Percentiles rank a stretch among this genome's conserved stretches.
Conservation (phyloP, 1,140 invertebrate species). For the Brachionus rotundiformis region DNA sequence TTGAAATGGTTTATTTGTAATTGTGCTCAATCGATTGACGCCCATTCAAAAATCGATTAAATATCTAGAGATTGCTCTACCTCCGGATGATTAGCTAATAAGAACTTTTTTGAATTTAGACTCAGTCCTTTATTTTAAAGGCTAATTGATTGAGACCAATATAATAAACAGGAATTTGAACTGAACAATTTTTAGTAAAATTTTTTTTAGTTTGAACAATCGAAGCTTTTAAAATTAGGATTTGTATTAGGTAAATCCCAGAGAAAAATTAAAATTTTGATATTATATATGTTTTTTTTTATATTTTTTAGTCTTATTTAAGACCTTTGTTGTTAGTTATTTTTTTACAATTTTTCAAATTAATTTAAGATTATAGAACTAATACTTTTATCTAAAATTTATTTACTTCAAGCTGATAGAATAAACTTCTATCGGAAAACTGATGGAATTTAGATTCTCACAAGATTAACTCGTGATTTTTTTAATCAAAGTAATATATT, state of each 20-base stretch:
- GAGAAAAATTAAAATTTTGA: no score
- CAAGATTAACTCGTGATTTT: neutral
- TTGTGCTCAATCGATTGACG: neutral
- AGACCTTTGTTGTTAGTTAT: neutral
- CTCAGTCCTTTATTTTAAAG: neutral
- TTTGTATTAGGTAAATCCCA: neutral
- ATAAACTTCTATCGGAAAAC: neutral
- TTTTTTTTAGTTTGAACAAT: neutral
- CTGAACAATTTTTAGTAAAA: neutral
- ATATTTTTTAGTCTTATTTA: no score
- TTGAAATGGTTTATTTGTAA: neutral
- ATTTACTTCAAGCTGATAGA: neutral
- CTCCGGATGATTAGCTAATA: neutral
- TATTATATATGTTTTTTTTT: no score
- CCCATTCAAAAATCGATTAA: neutral
- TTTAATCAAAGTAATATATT: neutral
- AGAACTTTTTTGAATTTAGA: neutral
- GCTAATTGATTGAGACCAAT: neutral
- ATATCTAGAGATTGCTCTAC: neutral
- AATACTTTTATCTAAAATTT: neutral
- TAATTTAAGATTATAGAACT: no score
- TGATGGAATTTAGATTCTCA: neutral
- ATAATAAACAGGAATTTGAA: neutral
- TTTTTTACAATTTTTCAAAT: no score
- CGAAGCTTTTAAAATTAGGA: neutral